These are phyloP conservation scores for Bovichtus diacanthus DNA, from an alignment of 2,797 vertebrate species.

Conservation along the genomic window DNA sequence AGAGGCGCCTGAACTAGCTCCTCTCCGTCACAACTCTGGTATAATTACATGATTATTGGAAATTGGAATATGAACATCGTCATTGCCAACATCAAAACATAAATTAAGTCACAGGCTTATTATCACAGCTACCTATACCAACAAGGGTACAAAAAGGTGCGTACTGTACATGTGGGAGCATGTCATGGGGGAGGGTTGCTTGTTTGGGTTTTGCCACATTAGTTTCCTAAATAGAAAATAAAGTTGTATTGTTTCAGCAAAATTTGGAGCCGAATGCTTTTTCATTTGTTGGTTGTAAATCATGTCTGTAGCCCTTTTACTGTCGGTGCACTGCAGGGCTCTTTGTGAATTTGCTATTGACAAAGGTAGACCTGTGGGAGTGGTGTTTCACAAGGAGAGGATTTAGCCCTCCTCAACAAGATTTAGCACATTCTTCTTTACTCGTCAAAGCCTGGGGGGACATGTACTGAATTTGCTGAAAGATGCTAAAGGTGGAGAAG, in stretches of 20 bases:
- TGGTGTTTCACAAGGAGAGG: constrained; percentile 72
- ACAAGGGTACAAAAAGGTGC: constrained; percentile 33
- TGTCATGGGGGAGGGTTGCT: constrained; percentile 22
- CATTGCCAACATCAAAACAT: constrained; percentile 1
- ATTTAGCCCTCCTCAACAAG: constrained; percentile 68
- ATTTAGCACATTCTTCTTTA: constrained; percentile 74
- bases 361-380: constrained; percentile 70
- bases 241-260: constrained; percentile 7
- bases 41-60: neutral
- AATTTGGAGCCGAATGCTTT: neutral
- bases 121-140: constrained; percentile 22
- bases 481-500: constrained; percentile 57
- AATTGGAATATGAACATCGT: neutral
- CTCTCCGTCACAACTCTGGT: neutral
- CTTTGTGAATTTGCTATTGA: constrained; percentile 38
- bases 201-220: constrained; percentile 26
- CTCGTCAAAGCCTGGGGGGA: constrained; percentile 61
- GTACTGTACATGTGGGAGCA: constrained; percentile 47
- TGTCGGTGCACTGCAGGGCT: constrained; percentile 18
- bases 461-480: constrained; percentile 63
- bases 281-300: neutral
- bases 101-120: constrained; percentile 20
- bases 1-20: neutral
- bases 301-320: constrained; percentile 3
- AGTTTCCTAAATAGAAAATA: constrained; percentile 33